Evolutionary conservation across 2,888 invertebrate species (phyloP).

Genomic region (Ectemnius continuus): DNA sequence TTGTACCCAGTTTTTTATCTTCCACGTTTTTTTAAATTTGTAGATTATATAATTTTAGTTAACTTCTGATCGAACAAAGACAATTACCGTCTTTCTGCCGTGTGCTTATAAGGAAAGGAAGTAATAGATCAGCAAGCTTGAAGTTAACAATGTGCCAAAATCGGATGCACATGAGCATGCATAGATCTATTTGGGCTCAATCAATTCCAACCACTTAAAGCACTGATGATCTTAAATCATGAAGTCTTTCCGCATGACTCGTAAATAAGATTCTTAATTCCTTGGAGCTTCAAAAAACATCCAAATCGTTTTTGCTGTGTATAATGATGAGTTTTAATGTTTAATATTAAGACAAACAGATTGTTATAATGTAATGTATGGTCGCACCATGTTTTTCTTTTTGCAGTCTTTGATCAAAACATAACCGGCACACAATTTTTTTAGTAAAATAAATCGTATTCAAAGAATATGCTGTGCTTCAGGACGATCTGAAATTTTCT

Average conservation of each 20-base stretch:
- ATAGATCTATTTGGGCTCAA: conserved; percentile 1
- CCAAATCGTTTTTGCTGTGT: too few species aligned
- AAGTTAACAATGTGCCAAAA: conserved; percentile 10
- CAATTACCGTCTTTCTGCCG: neutral
- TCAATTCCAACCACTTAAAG: conserved; percentile 52
- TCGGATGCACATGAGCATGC: too few species aligned
- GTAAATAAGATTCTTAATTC: neutral
- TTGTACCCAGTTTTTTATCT: conserved; percentile 65
- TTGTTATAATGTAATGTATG: conserved; percentile 38
- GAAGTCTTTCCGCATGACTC: conserved; percentile 7
- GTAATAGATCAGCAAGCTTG: conserved; percentile 31
- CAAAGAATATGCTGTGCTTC: conserved; percentile 48
- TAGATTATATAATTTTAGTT: conserved; percentile 38
- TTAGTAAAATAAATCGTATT: conserved; percentile 56
- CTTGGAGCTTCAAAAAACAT: conserved; percentile 21
- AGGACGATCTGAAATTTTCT: conserved; percentile 53
- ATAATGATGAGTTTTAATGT: conserved; percentile 3
- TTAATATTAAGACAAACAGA: conserved; percentile 32
- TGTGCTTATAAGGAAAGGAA: neutral
- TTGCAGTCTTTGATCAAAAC: conserved; percentile 52
- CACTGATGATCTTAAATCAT: conserved; percentile 23
- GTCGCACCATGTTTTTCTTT: conserved; percentile 29
- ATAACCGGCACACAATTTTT: conserved; percentile 25
- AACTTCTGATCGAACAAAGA: conserved; percentile 35
- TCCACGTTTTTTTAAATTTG: conserved; percentile 24